Evolutionary conservation across 2,797 vertebrate species (phyloP).

Genomic region (Muscicapa comitata): DNA sequence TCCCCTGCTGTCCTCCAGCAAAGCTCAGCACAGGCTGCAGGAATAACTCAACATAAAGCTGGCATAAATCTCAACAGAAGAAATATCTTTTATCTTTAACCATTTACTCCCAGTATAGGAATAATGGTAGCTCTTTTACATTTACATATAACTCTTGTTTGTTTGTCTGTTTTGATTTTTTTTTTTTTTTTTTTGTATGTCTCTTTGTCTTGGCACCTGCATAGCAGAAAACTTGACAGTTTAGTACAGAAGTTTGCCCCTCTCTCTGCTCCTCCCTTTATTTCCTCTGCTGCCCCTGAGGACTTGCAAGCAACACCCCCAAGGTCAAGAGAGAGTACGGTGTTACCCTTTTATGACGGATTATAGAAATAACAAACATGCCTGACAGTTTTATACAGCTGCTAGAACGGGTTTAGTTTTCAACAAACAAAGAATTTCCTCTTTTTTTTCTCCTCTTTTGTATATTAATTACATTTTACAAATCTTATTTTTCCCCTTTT

Average conservation of each 20-base stretch:
- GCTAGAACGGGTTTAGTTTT: conserved; percentile 82
- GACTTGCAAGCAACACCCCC: conserved; percentile 65
- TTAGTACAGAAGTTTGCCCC: conserved; percentile 67
- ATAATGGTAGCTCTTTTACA: conserved; percentile 78
- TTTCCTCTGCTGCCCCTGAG: conserved; percentile 51
- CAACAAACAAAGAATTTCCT: conserved; percentile 81
- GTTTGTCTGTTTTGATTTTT: conserved; percentile 43
- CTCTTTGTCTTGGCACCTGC: conserved; percentile 79
- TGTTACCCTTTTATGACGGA: conserved; percentile 83
- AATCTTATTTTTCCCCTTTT: conserved; percentile 73
- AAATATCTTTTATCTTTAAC: conserved; percentile 81
- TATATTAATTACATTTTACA: conserved; percentile 96
- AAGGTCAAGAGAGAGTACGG: conserved; percentile 85
- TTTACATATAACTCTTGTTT: conserved; percentile 72
- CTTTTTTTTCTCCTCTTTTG: conserved; percentile 69
- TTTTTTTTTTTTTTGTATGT: not conserved
- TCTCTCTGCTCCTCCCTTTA: conserved; percentile 34
- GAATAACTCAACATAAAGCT: conserved; percentile 66
- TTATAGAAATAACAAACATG: conserved; percentile 93
- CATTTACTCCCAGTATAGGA: conserved; percentile 78
- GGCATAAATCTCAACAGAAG: conserved; percentile 71
- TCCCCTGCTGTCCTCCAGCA: not conserved
- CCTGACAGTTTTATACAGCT: conserved; percentile 91
- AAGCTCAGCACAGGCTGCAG: conserved; percentile 1
- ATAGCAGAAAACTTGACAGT: conserved; percentile 79